Base-by-base conservation (phyloP, 2,888 invertebrate species). In the Drosophila atroscutellata region DNA sequence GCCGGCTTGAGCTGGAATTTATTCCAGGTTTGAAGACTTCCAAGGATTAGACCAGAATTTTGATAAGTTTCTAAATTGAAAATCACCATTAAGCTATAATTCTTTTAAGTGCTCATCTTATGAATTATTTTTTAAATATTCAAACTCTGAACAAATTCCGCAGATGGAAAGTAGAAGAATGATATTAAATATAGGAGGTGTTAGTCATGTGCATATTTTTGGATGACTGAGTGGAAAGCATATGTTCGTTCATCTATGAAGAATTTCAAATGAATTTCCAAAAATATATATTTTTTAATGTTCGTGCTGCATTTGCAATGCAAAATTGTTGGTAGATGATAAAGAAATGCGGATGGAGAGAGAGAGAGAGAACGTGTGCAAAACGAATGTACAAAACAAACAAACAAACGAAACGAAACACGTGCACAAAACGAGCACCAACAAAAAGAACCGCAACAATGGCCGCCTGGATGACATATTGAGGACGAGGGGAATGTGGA, bases 311-410 rank as follows among this genome's bases (percentile, higher is more conserved):
- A 54, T 72, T 78, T 55, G 60, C 77, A 42, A 42, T 45, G 45
- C 81, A 72, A 87, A 62, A 62, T 39, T 39, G 24, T 64, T 55
- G 50, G 36, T 51, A 26, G 57, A 24, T 59, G 61, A 74, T 56
- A 47, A 56, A 28, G 34, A 52, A 39, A 39, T 60, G 58, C 42
- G 20, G 20, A 52, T 54, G 36, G 15, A 26, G 26, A 26, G 32
- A 34, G 34, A 76, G 72, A 24, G 9, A 26, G n/a, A 26, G 34
- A 76, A 75, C 59, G 80, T 83, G 83, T 85, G 88, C 80, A 85
- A 83, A 87, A 87, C 89, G 89, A 87, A 87, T 87, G 75, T 86
- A 87, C 89, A 87, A 89, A 87, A 87, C 88, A 87, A 85, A 85
- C 79, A 86, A 81, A 45, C 24, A 45, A 45, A 45, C 45, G 45